phyloP scores from a whole-genome alignment of 2,113 vertebrate species.

The Jacana jacana region DNA sequence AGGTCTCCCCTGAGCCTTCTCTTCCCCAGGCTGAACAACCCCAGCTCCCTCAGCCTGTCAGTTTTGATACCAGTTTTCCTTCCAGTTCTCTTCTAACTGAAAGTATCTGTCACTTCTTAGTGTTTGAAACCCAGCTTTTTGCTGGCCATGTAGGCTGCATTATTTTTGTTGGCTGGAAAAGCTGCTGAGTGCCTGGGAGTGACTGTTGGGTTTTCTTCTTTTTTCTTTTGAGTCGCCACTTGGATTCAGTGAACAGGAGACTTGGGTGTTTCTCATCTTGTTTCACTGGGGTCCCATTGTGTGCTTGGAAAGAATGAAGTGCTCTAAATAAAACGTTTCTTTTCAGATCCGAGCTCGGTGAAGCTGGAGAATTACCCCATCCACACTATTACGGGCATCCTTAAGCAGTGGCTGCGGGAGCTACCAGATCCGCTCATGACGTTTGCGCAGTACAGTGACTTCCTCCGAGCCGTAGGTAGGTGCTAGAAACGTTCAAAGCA shows the following conservation, averaged over 20 bases:
- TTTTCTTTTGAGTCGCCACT: not conserved
- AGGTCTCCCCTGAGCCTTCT: too few species aligned
- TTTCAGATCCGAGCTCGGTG: conserved; percentile 82
- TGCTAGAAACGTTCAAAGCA: not conserved
- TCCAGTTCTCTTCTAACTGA: not conserved
- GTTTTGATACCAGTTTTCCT: not conserved
- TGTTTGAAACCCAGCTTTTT: not conserved
- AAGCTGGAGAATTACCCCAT: conserved; percentile 92
- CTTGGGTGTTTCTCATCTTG: not conserved
- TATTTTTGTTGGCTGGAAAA: not conserved
- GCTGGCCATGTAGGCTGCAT: not conserved
- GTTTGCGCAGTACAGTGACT: conserved; percentile 90
- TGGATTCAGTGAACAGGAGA: not conserved
- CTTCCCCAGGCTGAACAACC: too few species aligned
- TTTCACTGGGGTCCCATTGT: not conserved
- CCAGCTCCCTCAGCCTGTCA: too few species aligned
- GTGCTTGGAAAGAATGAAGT: not conserved
- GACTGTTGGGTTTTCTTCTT: too few species aligned
- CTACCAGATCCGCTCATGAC: conserved; percentile 96
- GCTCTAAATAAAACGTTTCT: not conserved
- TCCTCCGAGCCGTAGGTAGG: conserved; percentile 93
- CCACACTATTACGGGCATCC: conserved; percentile 91
- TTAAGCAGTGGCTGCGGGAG: conserved; percentile 96
- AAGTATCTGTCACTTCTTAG: not conserved
- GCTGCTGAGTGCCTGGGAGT: not conserved